Percentiles rank a stretch among this genome's conserved stretches.
These are phyloP conservation scores for Perdita meconis DNA, from an alignment of 2,888 invertebrate species.

Conservation along the genomic window DNA sequence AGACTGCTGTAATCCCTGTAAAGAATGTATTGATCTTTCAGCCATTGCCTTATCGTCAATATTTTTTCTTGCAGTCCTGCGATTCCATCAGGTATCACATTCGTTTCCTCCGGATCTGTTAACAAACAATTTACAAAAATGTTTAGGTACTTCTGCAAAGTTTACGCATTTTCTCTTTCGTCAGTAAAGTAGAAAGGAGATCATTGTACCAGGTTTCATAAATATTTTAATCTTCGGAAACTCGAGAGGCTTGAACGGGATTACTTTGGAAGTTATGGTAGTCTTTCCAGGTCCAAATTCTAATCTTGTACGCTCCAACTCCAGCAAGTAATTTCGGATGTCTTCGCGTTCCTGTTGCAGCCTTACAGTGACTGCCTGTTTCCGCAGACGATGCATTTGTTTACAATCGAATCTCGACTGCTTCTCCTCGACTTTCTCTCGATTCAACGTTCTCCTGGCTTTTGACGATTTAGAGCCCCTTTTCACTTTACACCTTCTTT, in stretches of 20 bases:
- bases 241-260: slow-evolving; percentile 69
- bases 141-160: too few species aligned
- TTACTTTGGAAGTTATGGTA: background rate
- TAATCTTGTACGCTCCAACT: slow-evolving; percentile 39
- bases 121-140: too few species aligned
- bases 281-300: slow-evolving; percentile 27
- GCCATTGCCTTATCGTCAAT: slow-evolving; percentile 73
- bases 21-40: slow-evolving; percentile 76
- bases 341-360: slow-evolving; percentile 60
- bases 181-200: background rate
- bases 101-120: slow-evolving; percentile 24
- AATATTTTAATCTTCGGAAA: slow-evolving; percentile 74
- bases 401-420: slow-evolving; percentile 46
- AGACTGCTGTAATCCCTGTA: slow-evolving; percentile 74
- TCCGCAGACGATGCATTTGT: slow-evolving; percentile 40
- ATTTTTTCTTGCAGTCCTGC: slow-evolving; percentile 64
- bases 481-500: slow-evolving; percentile 10
- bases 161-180: background rate
- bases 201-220: slow-evolving; percentile 64
- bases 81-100: slow-evolving; percentile 13
- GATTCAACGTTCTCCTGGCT: slow-evolving; percentile 17
- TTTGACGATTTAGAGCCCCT: slow-evolving; percentile 15
- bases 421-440: slow-evolving; percentile 33
- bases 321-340: slow-evolving; percentile 51
- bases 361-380: slow-evolving; percentile 39